These are phyloP conservation scores for Coregonus sp. DNA, from an alignment of 2,797 vertebrate species.

Conservation along the genomic window DNA sequence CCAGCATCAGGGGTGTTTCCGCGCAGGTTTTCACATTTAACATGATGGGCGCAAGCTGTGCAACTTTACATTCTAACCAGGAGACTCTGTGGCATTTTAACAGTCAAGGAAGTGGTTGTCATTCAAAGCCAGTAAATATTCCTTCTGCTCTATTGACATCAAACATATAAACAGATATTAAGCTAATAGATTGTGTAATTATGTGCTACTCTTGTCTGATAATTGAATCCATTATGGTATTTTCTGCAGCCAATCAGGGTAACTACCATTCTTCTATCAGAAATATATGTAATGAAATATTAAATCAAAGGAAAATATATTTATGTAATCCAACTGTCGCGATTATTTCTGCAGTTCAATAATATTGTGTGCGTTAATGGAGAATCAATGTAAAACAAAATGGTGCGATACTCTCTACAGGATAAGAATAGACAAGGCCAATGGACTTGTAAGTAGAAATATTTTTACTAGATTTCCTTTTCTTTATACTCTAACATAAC, in stretches of 20 bases:
- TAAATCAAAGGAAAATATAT: slow-evolving; percentile 74
- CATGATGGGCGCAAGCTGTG: slow-evolving; percentile 93
- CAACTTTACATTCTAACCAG: slow-evolving; percentile 97
- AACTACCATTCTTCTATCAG: slow-evolving; percentile 70
- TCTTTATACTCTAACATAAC: slow-evolving; percentile 1
- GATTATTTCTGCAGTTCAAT: slow-evolving; percentile 74
- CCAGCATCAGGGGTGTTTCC: slow-evolving; percentile 50
- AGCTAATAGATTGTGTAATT: slow-evolving; percentile 74
- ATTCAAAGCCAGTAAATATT: slow-evolving; percentile 94
- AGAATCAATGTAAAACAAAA: slow-evolving; percentile 71
- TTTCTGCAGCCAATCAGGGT: slow-evolving; percentile 75
- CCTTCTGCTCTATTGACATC: slow-evolving; percentile 82
- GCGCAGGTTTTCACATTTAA: slow-evolving; percentile 74
- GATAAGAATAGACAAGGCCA: slow-evolving; percentile 59
- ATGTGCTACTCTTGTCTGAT: slow-evolving; percentile 77
- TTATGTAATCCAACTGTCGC: slow-evolving; percentile 75
- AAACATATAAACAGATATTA: slow-evolving; percentile 71
- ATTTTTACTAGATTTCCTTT: slow-evolving; percentile 3
- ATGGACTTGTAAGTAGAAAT: slow-evolving; percentile 51
- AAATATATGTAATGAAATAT: slow-evolving; percentile 65
- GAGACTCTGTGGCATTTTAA: slow-evolving; percentile 99
- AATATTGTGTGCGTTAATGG: slow-evolving; percentile 56
- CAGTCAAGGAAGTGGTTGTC: slow-evolving; percentile 92
- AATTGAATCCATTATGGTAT: slow-evolving; percentile 74
- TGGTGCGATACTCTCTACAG: slow-evolving; percentile 68